A percentile compares a stretch with the other conserved stretches of the same genome.
Conservation (phyloP, 2,113 vertebrate species). For the Mustela lutreola region DNA sequence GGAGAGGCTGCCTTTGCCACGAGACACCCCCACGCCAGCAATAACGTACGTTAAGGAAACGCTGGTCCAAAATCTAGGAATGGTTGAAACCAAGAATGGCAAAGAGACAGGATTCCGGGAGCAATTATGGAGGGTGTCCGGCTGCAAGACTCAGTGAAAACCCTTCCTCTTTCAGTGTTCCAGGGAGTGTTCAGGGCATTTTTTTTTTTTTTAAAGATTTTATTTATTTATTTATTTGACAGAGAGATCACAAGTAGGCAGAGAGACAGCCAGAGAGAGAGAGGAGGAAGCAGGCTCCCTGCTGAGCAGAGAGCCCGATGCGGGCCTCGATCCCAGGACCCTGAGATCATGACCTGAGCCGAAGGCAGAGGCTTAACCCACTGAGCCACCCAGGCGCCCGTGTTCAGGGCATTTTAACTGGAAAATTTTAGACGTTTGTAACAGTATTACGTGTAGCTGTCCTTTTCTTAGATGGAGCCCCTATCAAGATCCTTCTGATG, state of each 20-base stretch:
- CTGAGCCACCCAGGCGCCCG: no score
- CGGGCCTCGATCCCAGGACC: no score
- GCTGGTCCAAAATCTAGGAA: neutral
- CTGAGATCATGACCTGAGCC: no score
- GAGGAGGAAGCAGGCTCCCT: no score
- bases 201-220: neutral
- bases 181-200: neutral
- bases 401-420: neutral
- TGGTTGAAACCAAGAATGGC: neutral
- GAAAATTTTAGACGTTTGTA: neutral
- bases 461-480: neutral
- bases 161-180: neutral
- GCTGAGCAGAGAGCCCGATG: no score
- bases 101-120: neutral
- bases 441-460: neutral
- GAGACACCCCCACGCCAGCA: neutral
- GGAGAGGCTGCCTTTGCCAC: accelerated
- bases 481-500: neutral
- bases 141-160: neutral
- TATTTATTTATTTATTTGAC: no score
- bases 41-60: accelerated
- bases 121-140: no score
- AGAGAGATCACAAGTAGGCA: no score
- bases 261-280: no score
- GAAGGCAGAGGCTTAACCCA: no score